Evolutionary conservation across 2,888 invertebrate genomes (phyloP).

Genomic region (Protophormia terraenovae): DNA sequence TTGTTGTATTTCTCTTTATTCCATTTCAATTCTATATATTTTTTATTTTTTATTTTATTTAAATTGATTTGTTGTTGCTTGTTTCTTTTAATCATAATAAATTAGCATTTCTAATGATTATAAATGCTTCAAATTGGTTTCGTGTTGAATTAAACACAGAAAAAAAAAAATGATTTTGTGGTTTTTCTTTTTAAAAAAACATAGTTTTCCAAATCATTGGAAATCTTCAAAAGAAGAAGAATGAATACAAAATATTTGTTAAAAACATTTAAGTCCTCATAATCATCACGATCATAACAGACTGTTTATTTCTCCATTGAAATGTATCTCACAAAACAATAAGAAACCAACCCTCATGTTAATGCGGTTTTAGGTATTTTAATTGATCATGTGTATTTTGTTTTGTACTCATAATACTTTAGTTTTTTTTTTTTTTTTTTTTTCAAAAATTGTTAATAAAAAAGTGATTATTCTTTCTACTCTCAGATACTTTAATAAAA

Average conservation of each 20-base stretch:
- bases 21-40: neutral
- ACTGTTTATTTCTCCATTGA: neutral
- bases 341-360: neutral
- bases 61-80: slow-evolving; percentile 44
- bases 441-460: neutral
- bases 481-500: no score
- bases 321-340: neutral
- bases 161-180: neutral
- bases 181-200: neutral
- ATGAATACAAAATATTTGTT: neutral
- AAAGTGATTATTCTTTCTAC: no score
- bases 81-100: slow-evolving; percentile 17
- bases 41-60: neutral
- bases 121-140: slow-evolving; percentile 4
- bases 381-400: slow-evolving; percentile 12
- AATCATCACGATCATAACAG: neutral
- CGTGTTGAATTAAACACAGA: neutral
- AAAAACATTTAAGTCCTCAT: neutral
- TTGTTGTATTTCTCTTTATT: neutral
- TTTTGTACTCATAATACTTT: no score
- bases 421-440: neutral
- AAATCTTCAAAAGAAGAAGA: neutral
- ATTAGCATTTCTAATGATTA: slow-evolving; percentile 53
- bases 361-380: neutral
- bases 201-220: neutral